Evolutionary conservation across 2,797 vertebrate species (phyloP).

Genomic region (Leuciscus waleckii): DNA sequence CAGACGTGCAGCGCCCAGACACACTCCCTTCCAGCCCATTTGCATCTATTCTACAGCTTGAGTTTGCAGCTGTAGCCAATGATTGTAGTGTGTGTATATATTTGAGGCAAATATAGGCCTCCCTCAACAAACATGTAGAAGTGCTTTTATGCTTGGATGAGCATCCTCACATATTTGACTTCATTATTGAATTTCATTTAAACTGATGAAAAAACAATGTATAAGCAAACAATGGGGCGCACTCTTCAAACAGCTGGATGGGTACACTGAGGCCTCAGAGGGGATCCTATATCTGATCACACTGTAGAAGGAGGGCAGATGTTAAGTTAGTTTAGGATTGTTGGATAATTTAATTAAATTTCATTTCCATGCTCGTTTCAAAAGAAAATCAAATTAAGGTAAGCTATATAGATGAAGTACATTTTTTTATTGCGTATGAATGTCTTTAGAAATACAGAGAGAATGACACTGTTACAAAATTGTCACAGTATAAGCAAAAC

Average conservation of each 20-base stretch:
- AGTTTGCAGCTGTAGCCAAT: constrained; percentile 39
- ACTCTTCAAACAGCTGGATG: constrained; percentile 11
- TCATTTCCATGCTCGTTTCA: not conserved
- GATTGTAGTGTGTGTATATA: constrained; percentile 5
- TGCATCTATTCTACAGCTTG: constrained; percentile 11
- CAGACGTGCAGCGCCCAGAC: not conserved
- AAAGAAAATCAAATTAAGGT: not conserved
- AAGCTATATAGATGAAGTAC: not conserved
- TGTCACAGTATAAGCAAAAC: not conserved
- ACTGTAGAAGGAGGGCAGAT: not conserved
- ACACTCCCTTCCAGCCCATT: constrained; percentile 29
- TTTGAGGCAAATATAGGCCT: constrained; percentile 21
- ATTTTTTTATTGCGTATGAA: not conserved
- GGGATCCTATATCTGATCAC: not conserved
- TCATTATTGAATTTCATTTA: constrained; percentile 39
- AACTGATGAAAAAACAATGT: constrained; percentile 8
- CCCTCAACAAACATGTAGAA: constrained; percentile 45
- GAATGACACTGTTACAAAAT: not conserved
- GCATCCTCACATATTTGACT: constrained; percentile 47
- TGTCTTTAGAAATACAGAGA: not conserved
- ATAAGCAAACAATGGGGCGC: constrained; percentile 24
- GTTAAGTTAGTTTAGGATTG: not conserved
- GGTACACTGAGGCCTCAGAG: not conserved
- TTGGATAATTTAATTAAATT: not conserved
- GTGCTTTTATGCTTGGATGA: constrained; percentile 41